phyloP scores from a whole-genome alignment of 2,113 vertebrate genomes.

The Tragelaphus strepsiceros region DNA sequence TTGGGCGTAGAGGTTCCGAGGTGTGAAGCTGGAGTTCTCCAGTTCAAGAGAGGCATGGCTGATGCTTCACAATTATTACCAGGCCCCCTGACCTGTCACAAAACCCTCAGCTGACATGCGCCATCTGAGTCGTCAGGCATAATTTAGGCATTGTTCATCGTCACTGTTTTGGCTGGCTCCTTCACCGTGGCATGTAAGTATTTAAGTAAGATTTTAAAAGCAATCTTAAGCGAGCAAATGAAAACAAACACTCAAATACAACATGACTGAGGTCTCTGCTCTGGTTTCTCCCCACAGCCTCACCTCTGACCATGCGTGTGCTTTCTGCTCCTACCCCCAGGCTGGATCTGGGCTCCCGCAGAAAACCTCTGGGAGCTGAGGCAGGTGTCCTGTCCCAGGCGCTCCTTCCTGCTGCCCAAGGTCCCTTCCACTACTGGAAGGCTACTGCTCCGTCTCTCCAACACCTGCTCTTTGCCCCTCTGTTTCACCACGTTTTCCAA shows the following conservation, averaged over 20 bases:
- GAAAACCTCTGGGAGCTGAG: rapidly evolving
- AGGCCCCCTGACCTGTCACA: rapidly evolving
- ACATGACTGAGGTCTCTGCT: rapidly evolving
- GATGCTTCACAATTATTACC: rapidly evolving
- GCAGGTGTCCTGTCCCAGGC: not conserved
- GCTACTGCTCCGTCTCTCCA: not conserved
- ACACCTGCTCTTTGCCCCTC: not conserved
- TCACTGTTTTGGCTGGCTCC: not conserved
- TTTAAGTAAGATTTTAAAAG: not conserved
- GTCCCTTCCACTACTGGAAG: not conserved
- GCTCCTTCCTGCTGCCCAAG: not conserved
- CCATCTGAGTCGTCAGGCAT: rapidly evolving
- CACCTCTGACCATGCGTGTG: rapidly evolving
- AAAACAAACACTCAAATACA: not conserved
- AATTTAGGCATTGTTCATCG: rapidly evolving
- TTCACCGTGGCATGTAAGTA: rapidly evolving
- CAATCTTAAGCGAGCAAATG: not conserved
- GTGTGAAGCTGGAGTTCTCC: not conserved
- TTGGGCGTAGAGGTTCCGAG: rapidly evolving
- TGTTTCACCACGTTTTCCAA: too few relatives aligned
- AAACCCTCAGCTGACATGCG: rapidly evolving
- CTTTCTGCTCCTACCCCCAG: not conserved
- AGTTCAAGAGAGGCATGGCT: rapidly evolving
- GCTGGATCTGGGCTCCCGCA: not conserved
- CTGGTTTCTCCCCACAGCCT: not conserved